phyloP scores from a whole-genome alignment of 2,888 invertebrate species.

The Amiota mariae region DNA sequence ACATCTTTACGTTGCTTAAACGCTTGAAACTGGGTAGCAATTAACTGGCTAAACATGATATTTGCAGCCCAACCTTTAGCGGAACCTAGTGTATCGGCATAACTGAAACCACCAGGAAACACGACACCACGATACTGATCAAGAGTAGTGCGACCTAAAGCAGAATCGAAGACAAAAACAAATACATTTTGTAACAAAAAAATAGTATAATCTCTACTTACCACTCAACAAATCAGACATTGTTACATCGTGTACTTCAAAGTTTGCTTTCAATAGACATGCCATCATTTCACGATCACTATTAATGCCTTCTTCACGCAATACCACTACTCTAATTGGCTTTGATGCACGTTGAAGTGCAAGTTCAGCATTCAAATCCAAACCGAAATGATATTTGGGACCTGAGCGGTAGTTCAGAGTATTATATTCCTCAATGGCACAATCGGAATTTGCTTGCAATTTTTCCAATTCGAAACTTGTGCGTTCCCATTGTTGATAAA shows the following conservation, averaged over 20 bases:
- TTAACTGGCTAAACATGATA: constrained; percentile 83
- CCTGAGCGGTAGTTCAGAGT: constrained; percentile 80
- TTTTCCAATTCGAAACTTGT: constrained; percentile 93
- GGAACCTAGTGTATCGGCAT: constrained; percentile 96
- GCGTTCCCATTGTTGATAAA: constrained; percentile 94
- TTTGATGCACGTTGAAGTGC: constrained; percentile 70
- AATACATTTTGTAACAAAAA: neutral
- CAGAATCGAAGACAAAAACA: neutral
- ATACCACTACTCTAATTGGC: constrained; percentile 86
- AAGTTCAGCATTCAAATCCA: constrained; percentile 74
- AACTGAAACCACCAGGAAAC: constrained; percentile 98
- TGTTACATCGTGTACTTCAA: constrained; percentile 94
- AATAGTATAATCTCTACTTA: constrained; percentile 39
- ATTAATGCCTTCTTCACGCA: constrained; percentile 95
- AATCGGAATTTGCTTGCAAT: constrained; percentile 86
- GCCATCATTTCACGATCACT: constrained; percentile 99
- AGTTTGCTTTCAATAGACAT: constrained; percentile 87
- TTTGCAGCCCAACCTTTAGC: constrained; percentile 99
- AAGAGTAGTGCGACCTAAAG: constrained; percentile 79
- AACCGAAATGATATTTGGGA: constrained; percentile 82
- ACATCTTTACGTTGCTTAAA: constrained; percentile 87
- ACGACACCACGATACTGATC: constrained; percentile 90
- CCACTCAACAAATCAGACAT: constrained; percentile 88
- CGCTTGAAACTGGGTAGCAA: constrained; percentile 84
- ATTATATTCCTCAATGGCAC: constrained; percentile 86